These are phyloP conservation scores for Tretioscincus oriximinensis DNA, from an alignment of 2,113 vertebrate species.

Conservation along the genomic window DNA sequence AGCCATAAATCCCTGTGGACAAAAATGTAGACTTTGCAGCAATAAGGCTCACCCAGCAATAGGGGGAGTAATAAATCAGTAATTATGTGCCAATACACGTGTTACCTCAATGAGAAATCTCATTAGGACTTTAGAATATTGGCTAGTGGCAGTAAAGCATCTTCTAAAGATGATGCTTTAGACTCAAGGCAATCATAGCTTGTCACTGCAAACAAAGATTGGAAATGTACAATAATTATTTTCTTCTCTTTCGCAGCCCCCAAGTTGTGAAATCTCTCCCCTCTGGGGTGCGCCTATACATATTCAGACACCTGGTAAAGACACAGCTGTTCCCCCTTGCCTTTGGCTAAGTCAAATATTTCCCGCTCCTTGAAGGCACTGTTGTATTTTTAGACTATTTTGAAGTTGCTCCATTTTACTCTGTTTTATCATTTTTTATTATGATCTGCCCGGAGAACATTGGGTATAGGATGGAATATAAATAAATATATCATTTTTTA, in stretches of 20 bases:
- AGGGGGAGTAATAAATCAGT: background rate
- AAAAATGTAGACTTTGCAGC: background rate
- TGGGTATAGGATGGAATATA: no score
- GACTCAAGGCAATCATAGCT: background rate
- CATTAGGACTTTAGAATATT: background rate
- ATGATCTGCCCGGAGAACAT: no score
- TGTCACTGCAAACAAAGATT: background rate
- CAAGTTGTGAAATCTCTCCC: no score
- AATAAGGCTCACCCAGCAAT: background rate
- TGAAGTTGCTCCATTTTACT: no score
- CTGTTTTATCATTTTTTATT: no score
- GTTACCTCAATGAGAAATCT: background rate
- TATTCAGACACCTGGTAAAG: no score
- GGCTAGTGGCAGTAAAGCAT: background rate
- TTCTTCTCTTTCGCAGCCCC: background rate
- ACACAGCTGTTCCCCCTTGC: no score
- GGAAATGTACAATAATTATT: background rate
- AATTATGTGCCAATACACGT: background rate
- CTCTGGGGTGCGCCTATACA: no score
- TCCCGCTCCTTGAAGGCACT: no score
- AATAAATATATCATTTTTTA: no score
- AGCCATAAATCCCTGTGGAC: background rate
- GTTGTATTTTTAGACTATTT: no score
- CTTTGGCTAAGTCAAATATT: no score
- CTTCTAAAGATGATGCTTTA: background rate